A percentile compares a stretch with the other conserved stretches of the same genome.
These are phyloP conservation scores for Mastigias papua DNA, from an alignment of 30 jellyfish, hydroid and myxozoan species.

Conservation along the genomic window DNA sequence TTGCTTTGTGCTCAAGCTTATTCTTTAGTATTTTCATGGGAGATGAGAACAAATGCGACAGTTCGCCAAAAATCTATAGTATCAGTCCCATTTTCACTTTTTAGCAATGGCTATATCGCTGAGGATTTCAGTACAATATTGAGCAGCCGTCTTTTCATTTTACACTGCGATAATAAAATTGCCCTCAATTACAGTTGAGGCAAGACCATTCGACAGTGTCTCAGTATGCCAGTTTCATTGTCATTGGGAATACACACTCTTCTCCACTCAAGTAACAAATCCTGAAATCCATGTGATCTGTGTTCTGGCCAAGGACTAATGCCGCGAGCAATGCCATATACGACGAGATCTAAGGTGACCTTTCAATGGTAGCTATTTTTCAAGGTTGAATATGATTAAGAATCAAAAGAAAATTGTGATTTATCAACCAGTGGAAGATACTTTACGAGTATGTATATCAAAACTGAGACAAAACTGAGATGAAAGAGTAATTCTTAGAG, in stretches of 20 bases:
- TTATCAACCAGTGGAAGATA: no score
- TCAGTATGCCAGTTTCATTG: conserved; percentile 33
- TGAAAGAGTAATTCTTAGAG: no score
- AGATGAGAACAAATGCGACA: no score
- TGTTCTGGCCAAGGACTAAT: conserved; percentile 53
- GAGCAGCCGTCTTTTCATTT: not conserved
- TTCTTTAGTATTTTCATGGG: no score
- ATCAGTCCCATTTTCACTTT: not conserved
- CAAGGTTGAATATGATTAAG: not conserved
- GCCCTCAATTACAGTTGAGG: not conserved
- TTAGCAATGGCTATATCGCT: not conserved
- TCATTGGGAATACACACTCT: conserved; percentile 11
- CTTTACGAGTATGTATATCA: no score
- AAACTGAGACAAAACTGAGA: no score
- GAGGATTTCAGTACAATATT: not conserved
- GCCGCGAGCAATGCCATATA: conserved; percentile 17
- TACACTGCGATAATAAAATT: not conserved
- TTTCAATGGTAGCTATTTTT: not conserved
- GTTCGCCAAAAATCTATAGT: no score
- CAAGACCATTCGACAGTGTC: conserved; percentile 4
- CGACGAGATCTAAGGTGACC: conserved; percentile 35
- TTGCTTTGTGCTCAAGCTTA: no score
- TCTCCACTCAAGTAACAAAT: conserved; percentile 25
- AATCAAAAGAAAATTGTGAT: no score
- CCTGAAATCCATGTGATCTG: conserved; percentile 40